Base-by-base conservation (phyloP, 2,888 invertebrate genomes). In the Choristoneura rosaceana region DNA sequence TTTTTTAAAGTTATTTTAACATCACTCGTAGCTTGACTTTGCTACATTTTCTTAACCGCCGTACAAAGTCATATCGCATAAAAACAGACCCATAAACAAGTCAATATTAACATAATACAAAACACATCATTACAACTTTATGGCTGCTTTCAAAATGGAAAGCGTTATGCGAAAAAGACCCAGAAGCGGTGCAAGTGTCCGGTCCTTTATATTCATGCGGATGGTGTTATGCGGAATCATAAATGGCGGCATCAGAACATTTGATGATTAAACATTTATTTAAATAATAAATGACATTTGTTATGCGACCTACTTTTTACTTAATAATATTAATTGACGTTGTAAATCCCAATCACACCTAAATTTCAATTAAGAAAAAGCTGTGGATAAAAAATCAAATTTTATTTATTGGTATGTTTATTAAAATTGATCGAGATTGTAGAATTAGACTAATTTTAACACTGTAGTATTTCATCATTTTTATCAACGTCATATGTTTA, bases 161-260 rank as follows among this genome's bases (percentile, higher is more conserved):
- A 84, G 84, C 81, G 80, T 83, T 85, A 86, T 84, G 84, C 82
- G 80, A 84, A 84, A 85, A 81, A 82, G 80, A 85, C 82, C 88
- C 90, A 90, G 88, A 78, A 90, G 89, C 89, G 84, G 75, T 87
- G 81, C 90, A 84, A 86, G 88, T 89, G 84, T 85, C 82, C 76
- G 78, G 83, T 84, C 79, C 80, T 86, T 85, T 83, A 81, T 88
- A 90, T 91, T 90, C 88, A 90, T 89, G 84, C 85, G 84, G 84
- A 87, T 78, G 81, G 82, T 80, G 80, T 86, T 85, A 86, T 87
- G 81, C 84, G 75, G 79, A 73, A 80, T 77, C 34, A 71, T 8
- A 15, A 50, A 33, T 43, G 5, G 33, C 17, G 3, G 9, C 41
- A 2, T 38, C 10, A 60, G 9, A n/a, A 38, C 7, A 38, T 7